A percentile compares a stretch with the other conserved stretches of the same genome.
Conservation (phyloP, 2,797 vertebrate species). For the Anolis apletophallus region DNA sequence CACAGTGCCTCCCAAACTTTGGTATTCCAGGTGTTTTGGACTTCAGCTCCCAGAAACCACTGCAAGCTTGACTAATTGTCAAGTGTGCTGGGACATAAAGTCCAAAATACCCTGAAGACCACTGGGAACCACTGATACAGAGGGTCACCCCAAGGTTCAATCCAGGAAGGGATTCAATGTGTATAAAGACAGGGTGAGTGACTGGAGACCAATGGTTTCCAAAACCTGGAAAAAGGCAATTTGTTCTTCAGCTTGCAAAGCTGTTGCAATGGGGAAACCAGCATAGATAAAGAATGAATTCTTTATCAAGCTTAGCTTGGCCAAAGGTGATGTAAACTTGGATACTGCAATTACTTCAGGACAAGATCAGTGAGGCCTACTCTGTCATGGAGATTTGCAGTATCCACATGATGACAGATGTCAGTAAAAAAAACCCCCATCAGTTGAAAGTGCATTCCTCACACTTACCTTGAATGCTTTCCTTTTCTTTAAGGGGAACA, state of each 20-base stretch:
- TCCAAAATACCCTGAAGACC: too few species aligned
- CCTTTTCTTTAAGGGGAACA: conserved; percentile 46
- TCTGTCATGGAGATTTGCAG: background rate
- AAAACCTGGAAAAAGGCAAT: background rate
- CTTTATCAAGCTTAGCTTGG: too few species aligned
- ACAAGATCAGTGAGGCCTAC: background rate
- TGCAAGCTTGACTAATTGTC: too few species aligned
- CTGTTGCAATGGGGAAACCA: background rate
- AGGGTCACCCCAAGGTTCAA: too few species aligned
- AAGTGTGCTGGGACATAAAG: too few species aligned
- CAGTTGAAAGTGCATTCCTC: conserved; percentile 32
- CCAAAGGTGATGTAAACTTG: background rate
- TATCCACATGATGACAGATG: conserved; percentile 32
- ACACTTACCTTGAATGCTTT: conserved; percentile 46
- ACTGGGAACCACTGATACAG: too few species aligned
- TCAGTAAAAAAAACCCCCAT: background rate
- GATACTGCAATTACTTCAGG: background rate
- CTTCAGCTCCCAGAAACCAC: too few species aligned
- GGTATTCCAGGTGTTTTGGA: too few species aligned
- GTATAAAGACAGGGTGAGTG: too few species aligned
- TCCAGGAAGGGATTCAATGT: too few species aligned
- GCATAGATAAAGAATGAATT: background rate
- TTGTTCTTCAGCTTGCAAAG: conserved; percentile 5
- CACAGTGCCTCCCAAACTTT: too few species aligned
- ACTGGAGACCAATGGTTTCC: too few species aligned